Evolutionary conservation across 1,140 invertebrate genomes (phyloP), one percentile per base, ranked within the genome.

Genomic region (Brachionus calyciflorus): DNA sequence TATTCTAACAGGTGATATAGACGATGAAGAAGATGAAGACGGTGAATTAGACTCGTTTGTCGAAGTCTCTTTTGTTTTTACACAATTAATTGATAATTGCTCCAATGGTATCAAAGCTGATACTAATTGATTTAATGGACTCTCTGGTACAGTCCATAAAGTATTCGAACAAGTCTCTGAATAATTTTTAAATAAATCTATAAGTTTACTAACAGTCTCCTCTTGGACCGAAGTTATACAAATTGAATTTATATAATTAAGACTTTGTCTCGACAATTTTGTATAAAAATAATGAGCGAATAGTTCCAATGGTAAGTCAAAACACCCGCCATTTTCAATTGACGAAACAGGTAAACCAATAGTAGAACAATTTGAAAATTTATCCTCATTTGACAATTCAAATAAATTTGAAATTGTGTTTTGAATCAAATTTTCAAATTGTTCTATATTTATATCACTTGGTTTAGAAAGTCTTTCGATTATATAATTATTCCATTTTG

Each of bases 201-300:
- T 40, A 17, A 51, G n/a, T 28, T 49, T 21, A 0, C 1, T 14
- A 2, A 73, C 69, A 10, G 9, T 73, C 0, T 26, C 1, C 3
- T 33, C 44, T 26, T 73, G 46, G 6, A 51, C 1, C 5, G 44
- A 73, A 46, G 40, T 28, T 1, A 65, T 9, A 28, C 33, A 65
- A 12, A 65, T 65, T 12, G 26, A 28, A 51, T 49, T 37, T 0
- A 10, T 7, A 37, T 19, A 3, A 9, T 2, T 44, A 1, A 51
- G 7, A 46, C 46, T n/a, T 17, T 2, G 30, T 21, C 30, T 24
- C 10, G 37, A 41, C 17, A 73, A 51, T 9, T 3, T 10, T 14
- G 46, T 26, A 24, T 51, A 73, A 49, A 73, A 30, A 24, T 33
- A 33, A 49, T 73, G 51, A 1, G 30, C 69, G 40, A 73, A 73